phyloP scores from a whole-genome alignment of 1,140 invertebrate genomes.

The Drosophila mayri region DNA sequence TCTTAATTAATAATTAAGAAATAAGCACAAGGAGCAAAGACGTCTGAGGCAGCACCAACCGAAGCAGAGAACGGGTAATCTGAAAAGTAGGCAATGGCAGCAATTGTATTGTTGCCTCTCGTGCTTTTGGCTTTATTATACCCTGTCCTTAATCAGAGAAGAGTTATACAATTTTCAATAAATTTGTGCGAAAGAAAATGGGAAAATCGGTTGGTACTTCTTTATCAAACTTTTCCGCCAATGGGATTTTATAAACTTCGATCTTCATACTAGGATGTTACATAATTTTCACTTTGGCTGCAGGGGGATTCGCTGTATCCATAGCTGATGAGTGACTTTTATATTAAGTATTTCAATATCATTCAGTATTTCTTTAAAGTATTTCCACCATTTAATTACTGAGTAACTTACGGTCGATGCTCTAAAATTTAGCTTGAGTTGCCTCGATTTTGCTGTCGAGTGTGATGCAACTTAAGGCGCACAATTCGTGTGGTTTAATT shows the following conservation, averaged over 20 bases:
- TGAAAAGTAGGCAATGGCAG: conserved; percentile 32
- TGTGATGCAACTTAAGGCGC: conserved; percentile 65
- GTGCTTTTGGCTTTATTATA: conserved; percentile 15
- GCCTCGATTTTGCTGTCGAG: conserved; percentile 30
- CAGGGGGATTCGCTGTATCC: too few species aligned
- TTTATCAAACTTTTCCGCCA: background rate
- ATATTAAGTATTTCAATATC: background rate
- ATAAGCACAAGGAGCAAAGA: conserved; percentile 64
- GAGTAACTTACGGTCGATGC: background rate
- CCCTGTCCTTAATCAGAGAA: too few species aligned
- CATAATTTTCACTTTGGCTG: too few species aligned
- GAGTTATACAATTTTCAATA: background rate
- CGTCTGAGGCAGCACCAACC: background rate
- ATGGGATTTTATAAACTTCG: background rate
- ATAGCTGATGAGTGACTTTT: background rate
- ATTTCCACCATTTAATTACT: too few species aligned
- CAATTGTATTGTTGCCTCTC: conserved; percentile 48
- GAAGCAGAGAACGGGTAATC: conserved; percentile 14
- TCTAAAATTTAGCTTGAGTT: background rate
- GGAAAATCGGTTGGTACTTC: too few species aligned
- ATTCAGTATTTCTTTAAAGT: background rate
- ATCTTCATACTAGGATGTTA: background rate
- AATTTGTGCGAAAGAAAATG: background rate
- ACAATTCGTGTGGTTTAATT: conserved; percentile 69
- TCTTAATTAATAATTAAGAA: conserved; percentile 82